Evolutionary conservation across 2,113 vertebrate genomes (phyloP), one percentile per base, ranked within the genome.

Genomic region (Chloebia gouldiae): DNA sequence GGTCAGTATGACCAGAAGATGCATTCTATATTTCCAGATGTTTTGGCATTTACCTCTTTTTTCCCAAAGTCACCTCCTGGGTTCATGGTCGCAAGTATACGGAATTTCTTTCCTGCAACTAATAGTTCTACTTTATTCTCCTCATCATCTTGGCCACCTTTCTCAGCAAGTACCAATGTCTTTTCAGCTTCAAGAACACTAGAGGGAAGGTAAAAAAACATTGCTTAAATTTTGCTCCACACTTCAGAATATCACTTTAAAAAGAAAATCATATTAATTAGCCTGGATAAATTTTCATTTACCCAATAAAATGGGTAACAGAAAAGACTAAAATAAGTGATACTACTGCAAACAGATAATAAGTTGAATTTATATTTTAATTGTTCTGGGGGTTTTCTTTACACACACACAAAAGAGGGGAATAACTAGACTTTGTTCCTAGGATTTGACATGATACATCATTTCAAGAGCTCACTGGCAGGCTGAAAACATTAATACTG

Each of bases 51-150:
- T 97, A 99, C 99, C 99, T 99, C 99, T 92, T 99, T 99, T 96
- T 99, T 99, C 40, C 99, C 99, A 94, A 99, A 99, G 96, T 99
- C 99, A 24, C 99, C 99, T 50, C 99, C 99, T 20, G 99, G 99
- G 84, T 99, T 99, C 99, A 99, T 99, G 88, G 99, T 99, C 2
- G 99, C 99, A 72, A 99, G 97, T 90, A 99, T 98, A 42, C 98
- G 98, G 77, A 99, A 99, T 53, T 97, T 97, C 47, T 97, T 87
- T 49, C 98, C 98, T 12, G 99, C 99, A 82, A 97, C 97, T 95
- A 99, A 97, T 19, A 99, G 91, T 72, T 99, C 99, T 75, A 99
- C 98, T 3, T 99, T 98, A 0, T 98, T 98, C 16, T 98, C 96
- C 33, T 99, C 98, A 25, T 98, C 96, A 57, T 97, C 97, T 93